Evolutionary conservation across 1,140 invertebrate species (phyloP).

Genomic region (Prorops nasuta): DNA sequence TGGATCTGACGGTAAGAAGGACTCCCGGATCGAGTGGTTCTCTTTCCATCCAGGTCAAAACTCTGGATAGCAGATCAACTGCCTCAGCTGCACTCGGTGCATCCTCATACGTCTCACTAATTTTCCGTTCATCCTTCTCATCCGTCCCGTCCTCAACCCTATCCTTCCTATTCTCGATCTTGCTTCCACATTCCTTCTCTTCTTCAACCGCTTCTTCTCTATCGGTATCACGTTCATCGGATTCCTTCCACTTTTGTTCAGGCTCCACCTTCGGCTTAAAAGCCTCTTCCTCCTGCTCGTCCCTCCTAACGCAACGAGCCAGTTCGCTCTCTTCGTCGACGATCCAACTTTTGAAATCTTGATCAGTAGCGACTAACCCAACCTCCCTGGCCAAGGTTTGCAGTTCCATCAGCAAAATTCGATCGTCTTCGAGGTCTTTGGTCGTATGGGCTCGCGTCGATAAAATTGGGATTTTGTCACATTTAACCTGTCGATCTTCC

Average conservation of each 20-base stretch:
- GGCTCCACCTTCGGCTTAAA: slow-evolving; percentile 29
- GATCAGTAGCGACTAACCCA: slow-evolving; percentile 50
- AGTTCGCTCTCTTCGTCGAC: slow-evolving; percentile 38
- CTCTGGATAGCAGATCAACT: slow-evolving; percentile 49
- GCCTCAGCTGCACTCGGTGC: slow-evolving; percentile 49
- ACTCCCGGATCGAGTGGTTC: slow-evolving; percentile 58
- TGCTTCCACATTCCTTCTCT: no score
- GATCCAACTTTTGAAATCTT: slow-evolving; percentile 49
- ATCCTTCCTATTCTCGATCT: no score
- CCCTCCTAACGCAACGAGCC: slow-evolving; percentile 29
- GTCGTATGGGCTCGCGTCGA: slow-evolving; percentile 16
- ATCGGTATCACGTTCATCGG: slow-evolving; percentile 14
- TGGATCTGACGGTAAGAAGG: slow-evolving; percentile 54
- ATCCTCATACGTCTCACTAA: slow-evolving; percentile 25
- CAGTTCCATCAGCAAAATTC: slow-evolving; percentile 44
- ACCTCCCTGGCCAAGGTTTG: slow-evolving; percentile 47
- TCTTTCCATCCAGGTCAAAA: slow-evolving; percentile 59
- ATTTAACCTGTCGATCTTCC: slow-evolving; percentile 1
- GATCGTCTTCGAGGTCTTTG: slow-evolving; percentile 33
- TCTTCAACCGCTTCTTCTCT: slow-evolving; percentile 8
- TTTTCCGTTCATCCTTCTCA: slow-evolving; percentile 23
- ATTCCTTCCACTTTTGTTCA: slow-evolving; percentile 28
- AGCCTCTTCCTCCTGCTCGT: slow-evolving; percentile 29
- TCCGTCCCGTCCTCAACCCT: slow-evolving; percentile 26
- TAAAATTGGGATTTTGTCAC: slow-evolving; percentile 1